Percentiles rank a stretch among this genome's conserved stretches.
phyloP scores from a whole-genome alignment of 2,113 vertebrate species.

The Haemorhous mexicanus region DNA sequence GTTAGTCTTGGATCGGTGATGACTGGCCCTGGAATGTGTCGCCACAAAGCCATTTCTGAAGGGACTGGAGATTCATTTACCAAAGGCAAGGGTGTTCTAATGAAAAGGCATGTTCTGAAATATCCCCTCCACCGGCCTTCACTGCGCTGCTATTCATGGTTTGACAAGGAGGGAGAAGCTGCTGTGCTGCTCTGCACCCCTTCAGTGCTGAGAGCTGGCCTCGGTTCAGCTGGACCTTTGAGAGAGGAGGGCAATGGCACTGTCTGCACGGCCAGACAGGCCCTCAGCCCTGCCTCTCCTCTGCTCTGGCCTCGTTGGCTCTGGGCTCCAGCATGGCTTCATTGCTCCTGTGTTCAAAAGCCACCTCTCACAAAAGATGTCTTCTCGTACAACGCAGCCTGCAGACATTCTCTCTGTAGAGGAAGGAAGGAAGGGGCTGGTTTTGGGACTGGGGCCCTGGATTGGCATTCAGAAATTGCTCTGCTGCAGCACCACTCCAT shows the following conservation, averaged over 20 bases:
- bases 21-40: background rate
- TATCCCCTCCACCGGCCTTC: background rate
- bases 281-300: background rate
- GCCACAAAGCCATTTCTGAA: background rate
- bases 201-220: background rate
- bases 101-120: background rate
- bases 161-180: background rate
- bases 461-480: background rate
- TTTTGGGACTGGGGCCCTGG: background rate
- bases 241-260: background rate
- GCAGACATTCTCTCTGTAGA: background rate
- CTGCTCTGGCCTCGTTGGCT: background rate
- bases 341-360: background rate
- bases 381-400: background rate
- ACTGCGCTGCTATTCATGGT: background rate
- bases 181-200: background rate
- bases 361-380: background rate
- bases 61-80: background rate
- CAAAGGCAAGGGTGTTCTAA: background rate
- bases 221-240: background rate
- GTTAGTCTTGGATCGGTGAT: background rate
- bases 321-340: accelerated
- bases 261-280: background rate
- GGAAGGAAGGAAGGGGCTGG: background rate
- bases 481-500: background rate